Evolutionary conservation across 2,888 invertebrate genomes (phyloP), one percentile per base, ranked within the genome.

Genomic region (Drosophila nr. fundita): DNA sequence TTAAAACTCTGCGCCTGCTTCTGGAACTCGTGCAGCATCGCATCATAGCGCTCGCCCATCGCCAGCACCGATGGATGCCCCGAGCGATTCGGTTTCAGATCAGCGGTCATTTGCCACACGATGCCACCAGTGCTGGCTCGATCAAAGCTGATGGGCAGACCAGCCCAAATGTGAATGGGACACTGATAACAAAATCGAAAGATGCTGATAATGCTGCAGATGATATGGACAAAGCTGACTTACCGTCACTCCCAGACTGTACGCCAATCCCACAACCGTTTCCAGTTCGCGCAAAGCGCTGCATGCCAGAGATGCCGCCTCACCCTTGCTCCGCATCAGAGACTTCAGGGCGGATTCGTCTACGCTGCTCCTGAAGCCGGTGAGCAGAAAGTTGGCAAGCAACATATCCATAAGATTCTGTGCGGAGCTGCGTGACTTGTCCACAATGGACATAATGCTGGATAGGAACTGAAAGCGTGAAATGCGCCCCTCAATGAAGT

Each of bases 21-120:
- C 74, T 96, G 95, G 87, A 96, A 96, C 60, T 95, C 95, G 61
- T 95, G 94, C 18, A 99, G 94, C 94, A 98, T 94, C 13, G 95
- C 95, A 92, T 99, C 98, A 87, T 98, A 99, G 82, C 98, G 95
- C 45, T 98, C 98, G 0, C 99, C 99, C 10, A 96, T 96, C 0
- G 98, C 98, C 50, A 99, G 94, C 0, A 98, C 95, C 78, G 95
- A 96, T 84, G 94, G 94, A 76, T 93, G 95, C 0, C 85, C 82
- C 1, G 87, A 80, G n/a, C 93, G 93, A 69, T 93, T 91, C 0
- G 91, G 91, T 45, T 93, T 93, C 0, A 92, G 60, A 60, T 93
- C 92, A 3, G 92, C 92, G 0, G 92, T 81, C 86, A 95, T 94
- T 93, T 95, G 94, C 94, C 95, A 95, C 75, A 95, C 94, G 42